Conservation (phyloP, 2,113 vertebrate genomes). For the Poeciliopsis prolifica region DNA sequence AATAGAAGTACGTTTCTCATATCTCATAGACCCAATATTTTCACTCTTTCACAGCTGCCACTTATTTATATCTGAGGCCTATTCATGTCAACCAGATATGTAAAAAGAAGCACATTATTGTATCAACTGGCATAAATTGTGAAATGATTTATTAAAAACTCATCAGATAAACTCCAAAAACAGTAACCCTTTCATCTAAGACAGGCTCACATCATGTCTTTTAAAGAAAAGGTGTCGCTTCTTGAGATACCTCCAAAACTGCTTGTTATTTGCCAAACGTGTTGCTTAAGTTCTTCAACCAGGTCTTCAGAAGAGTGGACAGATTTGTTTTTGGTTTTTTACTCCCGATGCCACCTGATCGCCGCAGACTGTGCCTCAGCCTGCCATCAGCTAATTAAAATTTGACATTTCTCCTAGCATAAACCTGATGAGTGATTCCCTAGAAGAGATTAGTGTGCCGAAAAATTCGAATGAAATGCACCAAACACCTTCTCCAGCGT, state of each 20-base stretch:
- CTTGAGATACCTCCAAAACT: constrained; percentile 1
- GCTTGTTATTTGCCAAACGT: constrained; percentile 3
- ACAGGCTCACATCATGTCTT: not conserved
- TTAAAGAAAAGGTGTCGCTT: not conserved
- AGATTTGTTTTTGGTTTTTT: constrained; percentile 12
- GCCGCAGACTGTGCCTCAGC: constrained; percentile 12
- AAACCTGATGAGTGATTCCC: constrained; percentile 1
- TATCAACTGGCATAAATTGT: not conserved
- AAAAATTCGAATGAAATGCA: not conserved
- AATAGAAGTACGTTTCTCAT: not conserved
- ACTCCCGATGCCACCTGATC: constrained; percentile 11
- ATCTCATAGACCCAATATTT: not conserved
- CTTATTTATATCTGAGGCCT: not conserved
- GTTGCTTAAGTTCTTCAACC: constrained; percentile 6
- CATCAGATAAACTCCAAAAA: not conserved
- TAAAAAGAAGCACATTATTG: not conserved
- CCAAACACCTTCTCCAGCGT: not conserved
- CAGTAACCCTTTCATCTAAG: not conserved
- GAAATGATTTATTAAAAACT: not conserved
- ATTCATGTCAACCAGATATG: not conserved
- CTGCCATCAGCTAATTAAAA: constrained; percentile 8
- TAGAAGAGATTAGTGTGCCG: not conserved
- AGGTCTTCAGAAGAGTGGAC: constrained; percentile 17
- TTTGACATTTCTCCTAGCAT: not conserved
- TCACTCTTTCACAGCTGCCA: not conserved